Base-by-base conservation (phyloP, 2,888 invertebrate genomes). In the Meloe dianella region DNA sequence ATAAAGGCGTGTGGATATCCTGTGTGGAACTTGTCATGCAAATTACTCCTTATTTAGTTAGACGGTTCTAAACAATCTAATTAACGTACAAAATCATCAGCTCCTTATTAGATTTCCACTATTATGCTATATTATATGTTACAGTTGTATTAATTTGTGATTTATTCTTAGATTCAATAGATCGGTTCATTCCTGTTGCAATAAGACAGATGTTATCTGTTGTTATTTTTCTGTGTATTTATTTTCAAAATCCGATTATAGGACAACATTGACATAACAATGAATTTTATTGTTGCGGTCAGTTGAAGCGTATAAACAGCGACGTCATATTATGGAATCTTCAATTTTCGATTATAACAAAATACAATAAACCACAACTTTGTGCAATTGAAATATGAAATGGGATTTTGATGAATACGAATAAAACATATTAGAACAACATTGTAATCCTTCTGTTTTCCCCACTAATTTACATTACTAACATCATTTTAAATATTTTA, bases 1-100 rank as follows among this genome's bases (percentile, higher is more conserved):
- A 78, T 66, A 60, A 32, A 27, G 70, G 63, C 8, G 47, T 24
- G 41, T 68, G 69, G 56, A 41, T 78, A 29, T 68, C 75, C 1
- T 79, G 79, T 68, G 73, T 77, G 3, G 72, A 75, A 54, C 30
- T 74, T 0, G 74, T 77, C 57, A 38, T 74, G 61, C 74, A 75
- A 69, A 71, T 77, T 14, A 47, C 54, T 10, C 60, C 71, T 8
- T 69, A 64, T 38, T 54, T 58, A 24, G 63, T 60, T 4, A 66
- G 61, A 35, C 57, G 62, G n/a, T 20, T 2, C 30, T 58, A 58
- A 58, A 17, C n/a, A 30, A 58, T n/a, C 6, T 4, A 27, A 27
- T 27, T 27, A 22, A 24, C 29, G 14, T 29, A 12, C n/a, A 58
- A 5, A n/a, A 58, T 14, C 2, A 17, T 14, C 12, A 12, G 1